A percentile compares a stretch with the other conserved stretches of the same genome.
These are phyloP conservation scores for Drymodes brunneopygia DNA, from an alignment of 2,113 vertebrate species.

Conservation along the genomic window DNA sequence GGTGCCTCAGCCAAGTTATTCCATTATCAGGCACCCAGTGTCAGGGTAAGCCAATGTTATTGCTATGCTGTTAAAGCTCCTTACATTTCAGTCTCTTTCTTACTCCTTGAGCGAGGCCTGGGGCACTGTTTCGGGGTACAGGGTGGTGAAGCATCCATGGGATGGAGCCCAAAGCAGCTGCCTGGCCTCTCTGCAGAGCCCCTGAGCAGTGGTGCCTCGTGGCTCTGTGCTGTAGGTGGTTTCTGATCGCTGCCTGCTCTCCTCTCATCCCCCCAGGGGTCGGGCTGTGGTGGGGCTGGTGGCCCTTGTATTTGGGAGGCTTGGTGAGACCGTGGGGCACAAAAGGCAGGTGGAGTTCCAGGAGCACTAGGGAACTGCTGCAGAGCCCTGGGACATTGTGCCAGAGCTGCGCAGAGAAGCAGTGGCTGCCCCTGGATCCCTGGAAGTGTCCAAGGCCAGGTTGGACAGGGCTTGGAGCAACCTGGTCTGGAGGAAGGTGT, in stretches of 20 bases:
- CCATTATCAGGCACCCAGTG: not conserved
- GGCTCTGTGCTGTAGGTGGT: not conserved
- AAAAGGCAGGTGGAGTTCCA: not conserved
- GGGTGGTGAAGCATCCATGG: not conserved
- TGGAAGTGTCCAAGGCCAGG: not conserved
- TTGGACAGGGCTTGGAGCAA: not conserved
- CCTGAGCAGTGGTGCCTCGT: not conserved
- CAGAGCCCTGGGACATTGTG: not conserved
- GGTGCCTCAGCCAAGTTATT: not conserved
- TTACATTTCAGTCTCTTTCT: not conserved
- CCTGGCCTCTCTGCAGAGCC: not conserved
- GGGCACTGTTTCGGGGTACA: rapidly evolving
- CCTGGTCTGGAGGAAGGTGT: not conserved
- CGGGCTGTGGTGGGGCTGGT: not conserved
- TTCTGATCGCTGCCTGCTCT: not conserved
- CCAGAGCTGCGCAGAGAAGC: not conserved
- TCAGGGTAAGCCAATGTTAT: not conserved
- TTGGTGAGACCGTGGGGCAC: not conserved
- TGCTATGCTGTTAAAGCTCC: not conserved
- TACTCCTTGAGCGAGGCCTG: not conserved
- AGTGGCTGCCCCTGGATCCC: not conserved
- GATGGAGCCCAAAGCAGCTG: not conserved
- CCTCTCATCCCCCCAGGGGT: not conserved
- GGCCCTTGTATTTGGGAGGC: not conserved
- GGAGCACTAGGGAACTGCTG: not conserved